Evolutionary conservation across 2,888 invertebrate genomes (phyloP).

Genomic region (Hetaerina titia): DNA sequence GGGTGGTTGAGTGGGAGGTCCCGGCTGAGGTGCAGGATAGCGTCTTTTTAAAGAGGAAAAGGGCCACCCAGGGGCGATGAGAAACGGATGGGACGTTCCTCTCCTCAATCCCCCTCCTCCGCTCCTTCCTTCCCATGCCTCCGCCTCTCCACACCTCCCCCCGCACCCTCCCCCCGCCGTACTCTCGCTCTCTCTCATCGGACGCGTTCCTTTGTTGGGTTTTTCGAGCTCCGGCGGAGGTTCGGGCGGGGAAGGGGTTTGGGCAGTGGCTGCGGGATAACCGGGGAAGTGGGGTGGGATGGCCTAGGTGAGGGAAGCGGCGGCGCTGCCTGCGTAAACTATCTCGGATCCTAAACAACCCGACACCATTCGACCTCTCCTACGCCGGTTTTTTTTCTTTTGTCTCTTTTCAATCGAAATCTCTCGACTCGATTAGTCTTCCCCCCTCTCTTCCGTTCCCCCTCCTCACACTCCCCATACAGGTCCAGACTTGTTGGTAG

Average conservation of each 20-base stretch:
- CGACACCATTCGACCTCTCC: neutral
- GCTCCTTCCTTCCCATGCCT: neutral
- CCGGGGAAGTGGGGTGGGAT: neutral
- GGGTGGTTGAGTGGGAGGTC: neutral
- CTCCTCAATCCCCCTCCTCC: neutral
- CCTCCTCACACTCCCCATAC: neutral
- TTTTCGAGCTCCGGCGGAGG: neutral
- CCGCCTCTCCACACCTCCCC: too few relatives aligned
- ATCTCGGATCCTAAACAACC: slow-evolving; percentile 38
- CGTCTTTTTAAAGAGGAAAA: slow-evolving; percentile 32
- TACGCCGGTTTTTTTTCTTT: neutral
- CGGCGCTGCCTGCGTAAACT: slow-evolving; percentile 48
- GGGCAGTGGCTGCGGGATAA: neutral
- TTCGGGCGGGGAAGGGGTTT: neutral
- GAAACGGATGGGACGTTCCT: slow-evolving; percentile 15
- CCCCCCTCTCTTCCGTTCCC: neutral
- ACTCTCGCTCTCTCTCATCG: slow-evolving; percentile 6
- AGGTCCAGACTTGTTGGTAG: slow-evolving; percentile 27
- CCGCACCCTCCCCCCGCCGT: too few relatives aligned
- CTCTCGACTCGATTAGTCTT: neutral
- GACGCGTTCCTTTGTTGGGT: slow-evolving; percentile 44
- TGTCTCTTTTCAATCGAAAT: slow-evolving; percentile 27
- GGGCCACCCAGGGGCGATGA: slow-evolving; percentile 47
- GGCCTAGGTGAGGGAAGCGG: neutral
- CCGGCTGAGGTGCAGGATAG: neutral